These are phyloP conservation scores for Drosophila anomalipes DNA, from an alignment of 2,888 invertebrate genomes.

Conservation along the genomic window DNA sequence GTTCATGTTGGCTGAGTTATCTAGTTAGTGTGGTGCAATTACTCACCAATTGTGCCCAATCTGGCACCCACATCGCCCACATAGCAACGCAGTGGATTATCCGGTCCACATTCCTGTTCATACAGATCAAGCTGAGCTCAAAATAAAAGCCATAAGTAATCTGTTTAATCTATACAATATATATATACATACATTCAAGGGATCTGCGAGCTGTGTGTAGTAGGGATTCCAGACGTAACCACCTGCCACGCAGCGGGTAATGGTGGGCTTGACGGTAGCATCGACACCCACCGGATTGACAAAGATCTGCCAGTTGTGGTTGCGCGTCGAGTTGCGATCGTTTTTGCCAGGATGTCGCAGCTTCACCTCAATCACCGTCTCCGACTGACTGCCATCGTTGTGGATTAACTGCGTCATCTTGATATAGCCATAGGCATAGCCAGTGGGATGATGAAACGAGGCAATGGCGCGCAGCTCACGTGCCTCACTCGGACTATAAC, in stretches of 20 bases:
- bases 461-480: constrained; percentile 94
- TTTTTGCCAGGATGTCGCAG: constrained; percentile 94
- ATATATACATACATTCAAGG: constrained; percentile 89
- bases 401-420: constrained; percentile 95
- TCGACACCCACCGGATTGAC: constrained; percentile 97
- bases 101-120: constrained; percentile 93
- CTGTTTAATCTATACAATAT: neutral
- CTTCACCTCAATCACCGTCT: constrained; percentile 95
- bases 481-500: constrained; percentile 94
- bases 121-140: constrained; percentile 91
- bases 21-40: neutral
- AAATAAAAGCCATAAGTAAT: neutral
- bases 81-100: constrained; percentile 95
- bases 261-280: constrained; percentile 92
- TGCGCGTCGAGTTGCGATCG: constrained; percentile 93
- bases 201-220: constrained; percentile 95
- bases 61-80: constrained; percentile 95
- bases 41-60: constrained; percentile 91
- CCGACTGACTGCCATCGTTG: constrained; percentile 93
- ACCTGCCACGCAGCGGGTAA: constrained; percentile 94
- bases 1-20: fast-evolving
- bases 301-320: constrained; percentile 96
- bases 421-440: constrained; percentile 94
- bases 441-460: constrained; percentile 94
- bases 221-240: constrained; percentile 97